These are phyloP conservation scores for Labeo rohita DNA, from an alignment of 2,113 vertebrate genomes.

Conservation along the genomic window DNA sequence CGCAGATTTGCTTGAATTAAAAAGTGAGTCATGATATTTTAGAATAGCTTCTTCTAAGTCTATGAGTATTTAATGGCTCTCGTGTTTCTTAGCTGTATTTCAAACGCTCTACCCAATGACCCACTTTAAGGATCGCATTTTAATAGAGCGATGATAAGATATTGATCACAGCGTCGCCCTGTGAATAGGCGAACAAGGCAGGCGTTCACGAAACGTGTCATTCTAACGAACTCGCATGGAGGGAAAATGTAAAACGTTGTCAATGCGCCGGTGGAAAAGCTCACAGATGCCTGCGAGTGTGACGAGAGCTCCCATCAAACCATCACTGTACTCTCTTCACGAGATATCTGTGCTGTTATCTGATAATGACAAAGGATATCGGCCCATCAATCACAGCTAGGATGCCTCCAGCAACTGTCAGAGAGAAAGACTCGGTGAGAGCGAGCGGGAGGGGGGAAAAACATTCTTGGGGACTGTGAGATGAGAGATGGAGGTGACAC, in stretches of 20 bases:
- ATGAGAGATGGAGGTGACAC: slow-evolving; percentile 45
- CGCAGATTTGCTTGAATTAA: slow-evolving; percentile 32
- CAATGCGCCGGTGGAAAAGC: not conserved
- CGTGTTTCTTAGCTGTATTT: slow-evolving; percentile 2
- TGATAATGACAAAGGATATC: slow-evolving; percentile 47
- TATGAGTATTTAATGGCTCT: not conserved
- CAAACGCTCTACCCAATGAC: not conserved
- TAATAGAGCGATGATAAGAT: slow-evolving; percentile 39
- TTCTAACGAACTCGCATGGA: slow-evolving; percentile 15
- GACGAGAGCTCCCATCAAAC: slow-evolving; percentile 15
- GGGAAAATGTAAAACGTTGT: slow-evolving; percentile 13
- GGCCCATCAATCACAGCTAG: slow-evolving; percentile 35
- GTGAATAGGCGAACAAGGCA: slow-evolving; percentile 19
- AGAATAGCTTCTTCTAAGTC: not conserved
- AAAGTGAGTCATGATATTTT: slow-evolving; percentile 8
- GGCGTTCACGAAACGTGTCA: slow-evolving; percentile 14
- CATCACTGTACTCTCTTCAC: slow-evolving; percentile 37
- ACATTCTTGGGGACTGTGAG: slow-evolving; percentile 32
- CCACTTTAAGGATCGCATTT: not conserved
- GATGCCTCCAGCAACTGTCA: slow-evolving; percentile 44
- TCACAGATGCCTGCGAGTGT: slow-evolving; percentile 18
- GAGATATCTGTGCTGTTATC: slow-evolving; percentile 31
- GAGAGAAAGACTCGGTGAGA: slow-evolving; percentile 16
- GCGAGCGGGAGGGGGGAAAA: slow-evolving; percentile 12
- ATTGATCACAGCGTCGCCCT: slow-evolving; percentile 34